A percentile compares a stretch with the other conserved stretches of the same genome.
Evolutionary conservation across 2,113 vertebrate species (phyloP).

Genomic region (Coracopsis vasa): DNA sequence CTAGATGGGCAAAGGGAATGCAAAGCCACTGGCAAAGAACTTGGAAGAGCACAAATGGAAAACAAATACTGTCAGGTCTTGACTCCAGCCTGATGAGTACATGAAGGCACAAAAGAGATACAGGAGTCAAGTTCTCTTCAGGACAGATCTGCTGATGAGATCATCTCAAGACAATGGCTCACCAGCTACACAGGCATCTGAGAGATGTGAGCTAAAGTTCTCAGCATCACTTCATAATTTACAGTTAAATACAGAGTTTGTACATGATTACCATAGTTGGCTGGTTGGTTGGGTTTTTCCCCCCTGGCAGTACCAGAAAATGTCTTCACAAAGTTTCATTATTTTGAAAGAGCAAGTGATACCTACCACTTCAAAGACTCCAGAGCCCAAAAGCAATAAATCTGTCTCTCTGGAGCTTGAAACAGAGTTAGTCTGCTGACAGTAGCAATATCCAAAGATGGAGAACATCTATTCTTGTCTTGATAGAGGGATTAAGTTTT

Average conservation of each 20-base stretch:
- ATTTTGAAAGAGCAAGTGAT: not conserved
- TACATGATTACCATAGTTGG: not conserved
- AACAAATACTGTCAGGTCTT: not conserved
- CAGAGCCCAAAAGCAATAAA: not conserved
- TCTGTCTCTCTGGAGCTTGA: not conserved
- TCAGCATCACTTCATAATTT: not conserved
- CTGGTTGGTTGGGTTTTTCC: not conserved
- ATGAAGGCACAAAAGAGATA: conserved; percentile 10
- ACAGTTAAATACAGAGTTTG: conserved; percentile 6
- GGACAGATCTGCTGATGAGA: not conserved
- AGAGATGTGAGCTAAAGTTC: not conserved
- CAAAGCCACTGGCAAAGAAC: not conserved
- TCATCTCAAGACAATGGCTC: not conserved
- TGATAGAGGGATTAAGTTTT: not conserved
- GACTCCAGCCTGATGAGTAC: not conserved
- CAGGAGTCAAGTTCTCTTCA: not conserved
- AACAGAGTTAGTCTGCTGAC: not conserved
- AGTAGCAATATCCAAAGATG: not conserved
- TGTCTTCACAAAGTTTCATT: not conserved
- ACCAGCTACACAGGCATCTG: not conserved
- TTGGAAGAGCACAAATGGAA: not conserved
- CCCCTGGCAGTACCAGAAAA: not conserved
- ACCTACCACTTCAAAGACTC: not conserved
- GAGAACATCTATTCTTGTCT: not conserved
- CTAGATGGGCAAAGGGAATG: not conserved